These are phyloP conservation scores for Rhynchotus rufescens DNA, from an alignment of 2,797 vertebrate species.

Conservation along the genomic window DNA sequence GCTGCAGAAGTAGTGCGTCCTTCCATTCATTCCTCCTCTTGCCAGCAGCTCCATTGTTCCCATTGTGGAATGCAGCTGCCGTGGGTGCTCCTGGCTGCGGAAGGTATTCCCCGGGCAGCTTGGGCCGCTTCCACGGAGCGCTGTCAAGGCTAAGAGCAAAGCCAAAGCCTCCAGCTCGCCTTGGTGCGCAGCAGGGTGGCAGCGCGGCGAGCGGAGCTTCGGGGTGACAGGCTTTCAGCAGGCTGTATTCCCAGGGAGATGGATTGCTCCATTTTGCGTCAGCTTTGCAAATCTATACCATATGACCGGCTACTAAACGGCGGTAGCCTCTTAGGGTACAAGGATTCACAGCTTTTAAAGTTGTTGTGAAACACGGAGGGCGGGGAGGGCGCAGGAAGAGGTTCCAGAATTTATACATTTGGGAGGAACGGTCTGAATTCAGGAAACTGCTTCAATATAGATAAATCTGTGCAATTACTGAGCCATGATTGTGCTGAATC, in stretches of 20 bases:
- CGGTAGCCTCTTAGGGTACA: constrained; percentile 21
- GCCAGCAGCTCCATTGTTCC: constrained; percentile 69
- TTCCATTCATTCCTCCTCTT: constrained; percentile 46
- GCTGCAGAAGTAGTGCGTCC: constrained; percentile 65
- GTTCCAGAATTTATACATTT: constrained; percentile 5
- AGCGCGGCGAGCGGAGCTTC: constrained; percentile 54
- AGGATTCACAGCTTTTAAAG: neutral
- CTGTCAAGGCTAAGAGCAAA: constrained; percentile 64
- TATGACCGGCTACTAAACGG: constrained; percentile 66
- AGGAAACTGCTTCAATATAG: constrained; percentile 34
- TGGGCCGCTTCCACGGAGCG: constrained; percentile 33
- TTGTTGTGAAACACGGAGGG: neutral
- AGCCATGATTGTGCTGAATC: neutral
- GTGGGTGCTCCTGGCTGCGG: constrained; percentile 29
- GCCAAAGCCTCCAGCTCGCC: constrained; percentile 61
- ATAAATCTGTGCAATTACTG: constrained; percentile 42
- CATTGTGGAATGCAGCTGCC: constrained; percentile 60
- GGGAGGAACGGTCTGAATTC: constrained; percentile 24
- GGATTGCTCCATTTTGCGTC: constrained; percentile 68
- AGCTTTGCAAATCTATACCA: constrained; percentile 69
- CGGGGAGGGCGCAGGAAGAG: neutral
- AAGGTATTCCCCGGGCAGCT: constrained; percentile 60
- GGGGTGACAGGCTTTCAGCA: constrained; percentile 65
- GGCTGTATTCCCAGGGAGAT: constrained; percentile 42
- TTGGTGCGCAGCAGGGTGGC: constrained; percentile 48